These are phyloP conservation scores for Camponotus fellah DNA, from an alignment of 2,888 invertebrate genomes.

Conservation along the genomic window DNA sequence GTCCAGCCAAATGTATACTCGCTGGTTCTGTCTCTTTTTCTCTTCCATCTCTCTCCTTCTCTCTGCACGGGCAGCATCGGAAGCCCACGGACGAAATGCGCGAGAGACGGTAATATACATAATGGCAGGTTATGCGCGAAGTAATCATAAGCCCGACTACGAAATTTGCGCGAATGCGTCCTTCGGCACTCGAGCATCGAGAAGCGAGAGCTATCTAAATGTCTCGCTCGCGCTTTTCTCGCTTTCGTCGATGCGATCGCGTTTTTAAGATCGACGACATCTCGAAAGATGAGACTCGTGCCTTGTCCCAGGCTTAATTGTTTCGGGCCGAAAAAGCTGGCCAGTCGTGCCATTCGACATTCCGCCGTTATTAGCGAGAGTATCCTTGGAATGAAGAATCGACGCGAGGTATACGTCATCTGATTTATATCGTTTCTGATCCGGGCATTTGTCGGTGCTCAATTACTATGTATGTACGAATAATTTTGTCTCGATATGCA, in stretches of 20 bases:
- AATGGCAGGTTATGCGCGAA: constrained; percentile 71
- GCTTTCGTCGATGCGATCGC: not conserved
- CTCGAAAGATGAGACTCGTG: constrained; percentile 10
- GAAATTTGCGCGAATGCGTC: constrained; percentile 73
- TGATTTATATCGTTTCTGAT: constrained; percentile 29
- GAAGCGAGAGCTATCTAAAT: constrained; percentile 64
- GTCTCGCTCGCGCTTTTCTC: constrained; percentile 55
- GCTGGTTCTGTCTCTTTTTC: not conserved
- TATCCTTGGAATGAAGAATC: constrained; percentile 47
- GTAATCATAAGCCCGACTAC: constrained; percentile 76
- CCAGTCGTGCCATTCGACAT: not conserved
- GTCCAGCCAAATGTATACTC: constrained; percentile 60
- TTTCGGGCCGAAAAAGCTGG: not conserved
- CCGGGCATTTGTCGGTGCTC: constrained; percentile 13
- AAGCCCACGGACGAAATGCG: constrained; percentile 69
- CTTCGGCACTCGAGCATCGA: constrained; percentile 59
- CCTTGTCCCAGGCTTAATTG: not conserved
- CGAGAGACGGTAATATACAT: constrained; percentile 75
- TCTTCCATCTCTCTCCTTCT: not conserved
- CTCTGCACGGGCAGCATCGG: constrained; percentile 61
- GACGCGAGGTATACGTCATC: not conserved
- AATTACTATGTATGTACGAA: not conserved
- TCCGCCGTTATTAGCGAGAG: constrained; percentile 18
- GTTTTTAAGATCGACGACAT: constrained; percentile 26
- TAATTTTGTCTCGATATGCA: constrained; percentile 9